Evolutionary conservation across 2,797 vertebrate genomes (phyloP).

Genomic region (Falco rusticolus): DNA sequence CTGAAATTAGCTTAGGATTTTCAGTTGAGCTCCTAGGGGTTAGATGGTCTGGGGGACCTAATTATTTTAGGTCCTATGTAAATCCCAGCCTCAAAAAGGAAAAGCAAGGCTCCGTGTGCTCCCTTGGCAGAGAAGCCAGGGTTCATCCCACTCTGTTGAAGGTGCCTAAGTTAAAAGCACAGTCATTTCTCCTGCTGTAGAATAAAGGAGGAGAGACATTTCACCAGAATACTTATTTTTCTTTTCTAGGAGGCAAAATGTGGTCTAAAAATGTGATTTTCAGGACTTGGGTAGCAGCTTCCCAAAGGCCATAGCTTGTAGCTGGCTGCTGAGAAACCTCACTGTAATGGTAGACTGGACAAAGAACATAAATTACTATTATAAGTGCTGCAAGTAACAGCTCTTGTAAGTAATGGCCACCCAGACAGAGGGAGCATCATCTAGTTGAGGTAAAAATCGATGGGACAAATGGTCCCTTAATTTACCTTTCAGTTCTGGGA

Average conservation of each 20-base stretch:
- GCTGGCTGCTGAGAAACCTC: neutral
- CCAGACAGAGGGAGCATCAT: neutral
- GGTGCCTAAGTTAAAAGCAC: neutral
- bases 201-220: neutral
- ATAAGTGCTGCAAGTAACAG: neutral
- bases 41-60: neutral
- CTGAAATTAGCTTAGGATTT: constrained; percentile 58
- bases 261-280: neutral
- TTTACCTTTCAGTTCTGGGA: neutral
- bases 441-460: neutral
- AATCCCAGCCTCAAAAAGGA: constrained; percentile 21
- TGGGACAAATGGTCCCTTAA: neutral
- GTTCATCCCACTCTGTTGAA: neutral
- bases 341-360: neutral
- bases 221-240: neutral
- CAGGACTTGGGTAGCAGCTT: neutral
- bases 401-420: neutral
- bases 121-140: neutral
- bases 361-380: neutral
- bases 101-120: neutral
- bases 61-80: constrained; percentile 23
- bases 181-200: neutral
- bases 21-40: neutral
- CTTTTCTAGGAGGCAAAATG: neutral
- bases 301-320: neutral